Conservation (phyloP, 2,888 invertebrate species). For the Harpagoxenus sublaevis region DNA sequence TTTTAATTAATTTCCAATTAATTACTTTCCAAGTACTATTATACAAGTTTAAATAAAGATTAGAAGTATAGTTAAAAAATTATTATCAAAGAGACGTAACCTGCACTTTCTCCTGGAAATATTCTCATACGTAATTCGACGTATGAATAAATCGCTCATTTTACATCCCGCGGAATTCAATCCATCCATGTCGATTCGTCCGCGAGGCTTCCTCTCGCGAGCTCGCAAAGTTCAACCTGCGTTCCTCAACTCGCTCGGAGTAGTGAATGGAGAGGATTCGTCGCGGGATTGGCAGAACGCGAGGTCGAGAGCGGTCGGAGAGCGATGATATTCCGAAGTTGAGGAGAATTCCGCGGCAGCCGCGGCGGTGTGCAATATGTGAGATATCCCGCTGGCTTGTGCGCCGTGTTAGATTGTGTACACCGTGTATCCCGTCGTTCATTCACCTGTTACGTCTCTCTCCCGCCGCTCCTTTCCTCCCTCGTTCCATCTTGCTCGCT, state of each 20-base stretch:
- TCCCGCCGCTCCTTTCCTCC: slow-evolving; percentile 53
- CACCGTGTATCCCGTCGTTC: slow-evolving; percentile 71
- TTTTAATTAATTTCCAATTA: background rate
- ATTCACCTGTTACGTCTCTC: slow-evolving; percentile 75
- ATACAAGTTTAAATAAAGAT: background rate
- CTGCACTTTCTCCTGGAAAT: background rate
- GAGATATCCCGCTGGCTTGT: slow-evolving; percentile 54
- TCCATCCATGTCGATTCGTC: background rate
- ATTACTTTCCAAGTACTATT: background rate
- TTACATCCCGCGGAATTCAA: background rate
- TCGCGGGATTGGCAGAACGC: slow-evolving; percentile 36
- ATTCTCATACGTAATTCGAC: background rate
- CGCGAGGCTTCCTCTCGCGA: slow-evolving; percentile 23
- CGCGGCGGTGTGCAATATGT: slow-evolving; percentile 60
- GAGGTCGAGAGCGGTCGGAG: slow-evolving; percentile 13
- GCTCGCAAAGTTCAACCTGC: slow-evolving; percentile 16
- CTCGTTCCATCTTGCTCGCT: slow-evolving; percentile 33
- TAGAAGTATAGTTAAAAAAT: background rate
- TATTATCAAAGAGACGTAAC: background rate
- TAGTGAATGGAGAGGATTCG: slow-evolving; percentile 53
- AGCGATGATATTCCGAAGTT: slow-evolving; percentile 43
- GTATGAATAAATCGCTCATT: background rate
- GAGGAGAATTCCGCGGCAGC: slow-evolving; percentile 38
- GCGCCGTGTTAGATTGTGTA: slow-evolving; percentile 62
- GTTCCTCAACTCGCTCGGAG: background rate